phyloP scores from a whole-genome alignment of 2,888 invertebrate species.

The Allophyes oxyacanthae region DNA sequence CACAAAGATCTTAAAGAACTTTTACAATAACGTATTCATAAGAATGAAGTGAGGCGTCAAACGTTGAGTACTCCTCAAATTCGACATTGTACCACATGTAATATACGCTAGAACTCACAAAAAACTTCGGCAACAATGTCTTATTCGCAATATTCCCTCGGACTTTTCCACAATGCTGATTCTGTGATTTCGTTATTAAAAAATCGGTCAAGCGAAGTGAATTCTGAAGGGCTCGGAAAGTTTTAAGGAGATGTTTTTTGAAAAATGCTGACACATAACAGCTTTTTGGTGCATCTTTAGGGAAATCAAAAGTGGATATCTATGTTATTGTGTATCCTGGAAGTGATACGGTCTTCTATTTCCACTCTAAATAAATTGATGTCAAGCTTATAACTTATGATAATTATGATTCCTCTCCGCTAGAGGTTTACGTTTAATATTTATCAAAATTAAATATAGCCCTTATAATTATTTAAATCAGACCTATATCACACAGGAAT shows the following conservation, averaged over 20 bases:
- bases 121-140: conserved; percentile 40
- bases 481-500: too few species aligned
- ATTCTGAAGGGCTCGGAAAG: not conserved
- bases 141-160: conserved; percentile 30
- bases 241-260: not conserved
- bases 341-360: too few species aligned
- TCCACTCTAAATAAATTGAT: too few species aligned
- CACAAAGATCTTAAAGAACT: conserved; percentile 34
- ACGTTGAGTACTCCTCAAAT: conserved; percentile 18
- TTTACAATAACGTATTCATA: conserved; percentile 44
- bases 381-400: too few species aligned
- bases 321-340: too few species aligned
- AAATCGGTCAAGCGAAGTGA: conserved; percentile 28
- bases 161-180: conserved; percentile 38
- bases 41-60: conserved; percentile 15
- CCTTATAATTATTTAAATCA: too few species aligned
- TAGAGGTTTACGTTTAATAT: too few species aligned
- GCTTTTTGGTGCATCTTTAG: not conserved
- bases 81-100: conserved; percentile 26
- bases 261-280: not conserved
- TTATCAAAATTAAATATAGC: too few species aligned
- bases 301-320: too few species aligned
- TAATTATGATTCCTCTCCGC: too few species aligned
- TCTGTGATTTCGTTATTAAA: conserved; percentile 49
- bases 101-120: conserved; percentile 30